Evolutionary conservation across 2,888 invertebrate genomes (phyloP), one percentile per base, ranked within the genome.

Genomic region (Agrochola lota): DNA sequence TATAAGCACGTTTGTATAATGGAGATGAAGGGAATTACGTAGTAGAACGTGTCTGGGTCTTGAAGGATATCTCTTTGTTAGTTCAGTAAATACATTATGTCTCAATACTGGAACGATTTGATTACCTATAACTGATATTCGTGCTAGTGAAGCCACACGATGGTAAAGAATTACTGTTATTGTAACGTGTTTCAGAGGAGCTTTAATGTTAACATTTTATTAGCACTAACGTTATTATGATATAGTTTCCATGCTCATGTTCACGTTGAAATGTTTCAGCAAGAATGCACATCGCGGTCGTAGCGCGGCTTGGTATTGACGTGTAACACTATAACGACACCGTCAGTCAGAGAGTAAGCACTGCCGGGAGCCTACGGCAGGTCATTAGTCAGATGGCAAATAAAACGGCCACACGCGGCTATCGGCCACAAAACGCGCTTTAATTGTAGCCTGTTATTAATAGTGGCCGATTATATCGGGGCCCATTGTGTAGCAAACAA

Each of bases 371-470:
- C 81, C 83, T 80, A 74, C 86, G 79, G 83, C 81, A 80, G 79
- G 73, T 80, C 90, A 87, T 91, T 89, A 90, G 77, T 76, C 80
- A 87, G 87, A 89, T 85, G 78, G 73, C 63, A 78, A 88, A 91
- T 89, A 88, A 84, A 85, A 67, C 76, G 71, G 85, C 78, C 83
- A 84, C 89, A 87, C 89, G 89, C 91, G 84, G 86, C 81, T 81
- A 75, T 78, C 71, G 75, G 73, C 84, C 88, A 86, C 92, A 88
- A 88, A 92, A 85, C 89, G 83, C 76, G 81, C 81, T 85, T 85
- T 90, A 90, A 91, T 91, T 87, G 88, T 87, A 71, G 85, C 84
- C 74, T 55, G 75, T 85, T 90, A 90, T 88, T 89, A 90, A 90
- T 90, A 84, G 88, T 78, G 66, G 71, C 63, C 82, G 90, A 90